phyloP scores from a whole-genome alignment of 2,113 vertebrate species.

The Rynchops niger region DNA sequence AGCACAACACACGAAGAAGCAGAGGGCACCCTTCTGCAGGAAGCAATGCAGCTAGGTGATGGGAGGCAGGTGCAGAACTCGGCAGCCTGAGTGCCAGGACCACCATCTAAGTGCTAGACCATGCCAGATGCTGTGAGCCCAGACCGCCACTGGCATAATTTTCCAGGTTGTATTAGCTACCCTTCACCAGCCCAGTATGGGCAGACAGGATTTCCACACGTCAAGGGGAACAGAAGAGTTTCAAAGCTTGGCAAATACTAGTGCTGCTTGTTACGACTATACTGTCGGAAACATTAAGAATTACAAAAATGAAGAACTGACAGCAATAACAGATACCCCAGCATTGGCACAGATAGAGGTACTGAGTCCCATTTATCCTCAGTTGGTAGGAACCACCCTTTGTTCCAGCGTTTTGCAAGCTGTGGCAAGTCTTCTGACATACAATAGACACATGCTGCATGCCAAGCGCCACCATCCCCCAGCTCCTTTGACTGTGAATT shows the following conservation, averaged over 20 bases:
- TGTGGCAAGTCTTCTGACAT: background rate
- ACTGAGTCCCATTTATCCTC: background rate
- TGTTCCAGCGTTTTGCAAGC: background rate
- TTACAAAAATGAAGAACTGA: background rate
- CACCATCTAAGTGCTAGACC: background rate
- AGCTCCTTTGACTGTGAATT: background rate
- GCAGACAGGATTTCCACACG: background rate
- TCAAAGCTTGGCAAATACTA: background rate
- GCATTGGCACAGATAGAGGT: background rate
- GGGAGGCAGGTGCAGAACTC: background rate
- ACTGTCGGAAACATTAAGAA: background rate
- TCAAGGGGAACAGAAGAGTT: background rate
- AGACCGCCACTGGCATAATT: fast-evolving
- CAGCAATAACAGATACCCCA: background rate
- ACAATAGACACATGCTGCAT: background rate
- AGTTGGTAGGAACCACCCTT: background rate
- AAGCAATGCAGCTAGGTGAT: background rate
- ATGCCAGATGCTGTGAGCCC: background rate
- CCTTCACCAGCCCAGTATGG: fast-evolving
- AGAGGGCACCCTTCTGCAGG: background rate
- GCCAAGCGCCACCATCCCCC: background rate
- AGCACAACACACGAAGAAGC: background rate
- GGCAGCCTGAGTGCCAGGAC: background rate
- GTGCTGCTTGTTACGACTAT: background rate
- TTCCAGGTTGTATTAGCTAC: background rate